Evolutionary conservation across 1,140 invertebrate species (phyloP), one percentile per base, ranked within the genome.

Genomic region (Lasioglossum albipes): DNA sequence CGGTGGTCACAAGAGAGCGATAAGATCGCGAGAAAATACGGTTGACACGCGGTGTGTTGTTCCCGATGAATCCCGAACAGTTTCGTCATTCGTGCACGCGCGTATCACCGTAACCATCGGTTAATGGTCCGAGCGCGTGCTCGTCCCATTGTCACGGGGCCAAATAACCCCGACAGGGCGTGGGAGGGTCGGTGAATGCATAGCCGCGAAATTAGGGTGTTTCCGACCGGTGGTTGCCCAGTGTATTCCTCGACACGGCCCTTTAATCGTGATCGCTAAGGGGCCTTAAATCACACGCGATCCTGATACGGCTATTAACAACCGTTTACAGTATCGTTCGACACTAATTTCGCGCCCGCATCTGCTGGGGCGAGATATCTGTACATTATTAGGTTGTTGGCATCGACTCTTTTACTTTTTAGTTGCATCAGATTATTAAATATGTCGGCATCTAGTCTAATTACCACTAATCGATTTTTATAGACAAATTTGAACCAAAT

Each of bases 251-350:
- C 57, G 57, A 59, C 57, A 59, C 57, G 57, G 57, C 20, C 57
- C 57, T 59, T 59, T 59, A 59, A 59, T 59, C 18, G 57, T n/a
- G 57, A 59, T 59, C 57, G 57, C 57, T 59, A 7, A 0, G n/a
- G 7, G 57, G 57, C 20, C 57, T n/a, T 59, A n/a, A 59, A 59
- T 59, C 57, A 59, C 57, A 9, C 20, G 57, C 18, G 18, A 9
- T n/a, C 57, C 57, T 59, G 57, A 59, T 59, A 59, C 57, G 57
- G 20, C 57, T 59, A 59, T 59, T 59, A 59, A 59, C 57, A 59
- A 59, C 57, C 57, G 57, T 59, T 59, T n/a, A 59, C 22, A 7
- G 57, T 7, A n/a, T 59, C 57, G 20, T n/a, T 59, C 20, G 20
- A 7, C 20, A n/a, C 20, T 59, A n/a, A 59, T 59, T 59, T 20